Evolutionary conservation across 2,797 vertebrate species (phyloP).

Genomic region (Psittacula echo): DNA sequence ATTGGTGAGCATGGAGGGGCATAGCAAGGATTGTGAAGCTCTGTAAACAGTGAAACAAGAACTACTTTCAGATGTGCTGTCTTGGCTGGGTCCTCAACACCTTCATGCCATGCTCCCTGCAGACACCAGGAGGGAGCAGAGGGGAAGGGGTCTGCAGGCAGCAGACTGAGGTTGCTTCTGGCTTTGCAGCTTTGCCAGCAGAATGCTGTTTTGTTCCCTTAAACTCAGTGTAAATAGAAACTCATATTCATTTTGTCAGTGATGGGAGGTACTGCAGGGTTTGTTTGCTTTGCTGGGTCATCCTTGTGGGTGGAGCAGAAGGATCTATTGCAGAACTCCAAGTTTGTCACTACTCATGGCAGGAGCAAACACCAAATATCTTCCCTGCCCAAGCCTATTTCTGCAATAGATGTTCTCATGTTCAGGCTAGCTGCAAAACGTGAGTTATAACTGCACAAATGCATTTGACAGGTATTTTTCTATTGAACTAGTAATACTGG

Average conservation of each 20-base stretch:
- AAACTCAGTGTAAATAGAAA: not conserved
- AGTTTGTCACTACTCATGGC: not conserved
- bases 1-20: not conserved
- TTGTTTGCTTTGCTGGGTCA: slow-evolving; percentile 22
- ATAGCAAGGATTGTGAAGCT: not conserved
- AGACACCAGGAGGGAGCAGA: not conserved
- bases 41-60: not conserved
- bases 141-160: not conserved
- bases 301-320: not conserved
- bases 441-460: not conserved
- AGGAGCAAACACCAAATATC: not conserved
- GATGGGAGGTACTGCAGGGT: not conserved
- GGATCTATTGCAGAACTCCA: not conserved
- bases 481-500: not conserved
- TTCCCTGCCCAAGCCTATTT: not conserved
- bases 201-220: not conserved
- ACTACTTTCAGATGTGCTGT: not conserved
- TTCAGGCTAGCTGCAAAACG: not conserved
- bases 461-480: not conserved
- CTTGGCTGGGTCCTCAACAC: not conserved
- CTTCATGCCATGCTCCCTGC: not conserved
- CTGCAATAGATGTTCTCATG: not conserved
- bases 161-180: not conserved
- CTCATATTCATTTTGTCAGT: not conserved
- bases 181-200: not conserved